Conservation (phyloP, 1,140 invertebrate genomes). For the Platorchestia sp. region DNA sequence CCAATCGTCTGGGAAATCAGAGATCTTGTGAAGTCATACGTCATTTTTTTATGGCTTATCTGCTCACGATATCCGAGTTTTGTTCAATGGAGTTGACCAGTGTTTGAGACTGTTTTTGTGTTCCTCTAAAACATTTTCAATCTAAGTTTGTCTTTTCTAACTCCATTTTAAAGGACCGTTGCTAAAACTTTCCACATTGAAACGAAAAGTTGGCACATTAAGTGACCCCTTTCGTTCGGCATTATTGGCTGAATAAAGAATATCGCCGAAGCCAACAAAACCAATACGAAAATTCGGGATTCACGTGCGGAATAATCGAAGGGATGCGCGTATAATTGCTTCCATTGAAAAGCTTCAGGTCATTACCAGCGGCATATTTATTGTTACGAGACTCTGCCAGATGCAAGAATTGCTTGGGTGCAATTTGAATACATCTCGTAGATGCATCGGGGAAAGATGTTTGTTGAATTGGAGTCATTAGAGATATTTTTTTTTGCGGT, state of each 20-base stretch:
- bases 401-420: not conserved
- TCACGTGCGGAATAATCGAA: slow-evolving; percentile 18
- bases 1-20: not conserved
- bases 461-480: not conserved
- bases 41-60: slow-evolving; percentile 1
- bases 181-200: slow-evolving; percentile 33
- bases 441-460: not conserved
- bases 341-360: not conserved
- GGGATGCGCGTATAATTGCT: slow-evolving; percentile 1
- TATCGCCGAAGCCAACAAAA: not conserved
- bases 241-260: slow-evolving; percentile 51
- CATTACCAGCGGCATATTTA: slow-evolving; percentile 5
- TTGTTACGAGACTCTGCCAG: not conserved
- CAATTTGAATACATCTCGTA: slow-evolving; percentile 7
- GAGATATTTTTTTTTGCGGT: not conserved
- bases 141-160: slow-evolving; percentile 55
- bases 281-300: not conserved
- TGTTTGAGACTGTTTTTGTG: slow-evolving; percentile 11
- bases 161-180: slow-evolving; percentile 43
- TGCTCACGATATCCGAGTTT: not conserved
- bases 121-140: slow-evolving; percentile 36
- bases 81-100: slow-evolving; percentile 1
- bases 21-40: not conserved
- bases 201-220: slow-evolving; percentile 17
- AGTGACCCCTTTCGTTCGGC: slow-evolving; percentile 42